phyloP scores from a whole-genome alignment of 1,140 invertebrate genomes.

The Neomicropteryx cornuta region DNA sequence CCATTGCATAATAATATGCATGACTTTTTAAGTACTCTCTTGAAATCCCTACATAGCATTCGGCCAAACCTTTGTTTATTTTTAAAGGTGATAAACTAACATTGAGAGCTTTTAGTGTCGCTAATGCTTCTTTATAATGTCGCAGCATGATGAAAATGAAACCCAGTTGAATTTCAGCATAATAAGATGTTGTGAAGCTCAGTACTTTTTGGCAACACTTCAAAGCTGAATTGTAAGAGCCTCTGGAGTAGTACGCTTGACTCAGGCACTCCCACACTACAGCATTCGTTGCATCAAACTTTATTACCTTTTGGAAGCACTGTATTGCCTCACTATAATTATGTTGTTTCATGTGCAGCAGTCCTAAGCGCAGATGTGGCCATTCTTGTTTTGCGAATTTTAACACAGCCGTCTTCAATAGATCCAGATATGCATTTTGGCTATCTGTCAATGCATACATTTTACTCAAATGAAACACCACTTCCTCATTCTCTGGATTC shows the following conservation, averaged over 20 bases:
- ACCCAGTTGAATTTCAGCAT: constrained; percentile 72
- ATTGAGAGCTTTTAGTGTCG: constrained; percentile 55
- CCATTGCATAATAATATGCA: constrained; percentile 52
- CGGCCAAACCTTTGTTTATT: constrained; percentile 66
- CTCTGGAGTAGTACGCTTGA: constrained; percentile 74
- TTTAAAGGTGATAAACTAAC: constrained; percentile 54
- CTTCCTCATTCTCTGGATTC: constrained; percentile 51
- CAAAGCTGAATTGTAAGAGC: constrained; percentile 72
- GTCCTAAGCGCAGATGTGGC: constrained; percentile 70
- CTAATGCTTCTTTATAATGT: constrained; percentile 56
- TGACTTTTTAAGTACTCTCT: constrained; percentile 47
- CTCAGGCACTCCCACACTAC: constrained; percentile 77
- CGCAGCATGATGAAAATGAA: constrained; percentile 65
- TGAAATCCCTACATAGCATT: constrained; percentile 56
- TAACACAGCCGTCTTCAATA: constrained; percentile 50
- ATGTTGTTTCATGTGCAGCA: constrained; percentile 60
- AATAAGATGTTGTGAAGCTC: constrained; percentile 49
- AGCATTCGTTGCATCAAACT: constrained; percentile 56
- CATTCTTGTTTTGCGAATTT: constrained; percentile 51
- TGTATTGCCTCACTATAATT: constrained; percentile 62
- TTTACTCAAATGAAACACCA: constrained; percentile 62
- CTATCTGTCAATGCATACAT: constrained; percentile 57
- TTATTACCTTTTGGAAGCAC: constrained; percentile 63
- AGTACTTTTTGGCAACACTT: constrained; percentile 76
- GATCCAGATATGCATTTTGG: constrained; percentile 53